Conservation (phyloP, 1,140 invertebrate genomes). For the Monochamus saltuarius region DNA sequence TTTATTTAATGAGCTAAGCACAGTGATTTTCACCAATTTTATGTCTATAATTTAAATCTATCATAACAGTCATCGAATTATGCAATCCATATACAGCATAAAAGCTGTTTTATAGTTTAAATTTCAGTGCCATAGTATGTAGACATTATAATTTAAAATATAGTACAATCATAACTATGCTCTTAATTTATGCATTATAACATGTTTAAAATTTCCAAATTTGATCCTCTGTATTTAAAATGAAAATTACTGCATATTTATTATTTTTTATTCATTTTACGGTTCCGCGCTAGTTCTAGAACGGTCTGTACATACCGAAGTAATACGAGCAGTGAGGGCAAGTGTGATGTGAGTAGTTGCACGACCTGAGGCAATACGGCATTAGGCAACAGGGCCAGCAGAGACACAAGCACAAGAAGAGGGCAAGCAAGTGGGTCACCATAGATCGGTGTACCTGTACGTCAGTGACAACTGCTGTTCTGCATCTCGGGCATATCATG, state of each 20-base stretch:
- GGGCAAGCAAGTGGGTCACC: slow-evolving; percentile 47
- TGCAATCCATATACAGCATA: too few relatives aligned
- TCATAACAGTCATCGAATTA: too few relatives aligned
- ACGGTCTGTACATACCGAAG: slow-evolving; percentile 52
- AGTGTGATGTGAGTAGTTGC: slow-evolving; percentile 52
- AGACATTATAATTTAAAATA: too few relatives aligned
- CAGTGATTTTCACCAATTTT: too few relatives aligned
- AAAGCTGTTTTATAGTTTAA: too few relatives aligned
- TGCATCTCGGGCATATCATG: slow-evolving; percentile 49
- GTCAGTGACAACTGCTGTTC: slow-evolving; percentile 45
- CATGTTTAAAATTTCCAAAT: neutral
- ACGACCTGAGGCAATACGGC: slow-evolving; percentile 54
- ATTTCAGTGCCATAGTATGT: too few relatives aligned
- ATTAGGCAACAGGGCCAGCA: slow-evolving; percentile 55
- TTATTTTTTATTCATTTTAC: neutral
- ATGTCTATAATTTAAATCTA: too few relatives aligned
- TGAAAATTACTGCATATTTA: neutral
- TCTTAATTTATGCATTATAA: too few relatives aligned
- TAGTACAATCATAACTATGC: too few relatives aligned
- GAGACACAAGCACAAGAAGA: slow-evolving; percentile 45
- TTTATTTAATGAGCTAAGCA: too few relatives aligned
- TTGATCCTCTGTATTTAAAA: neutral
- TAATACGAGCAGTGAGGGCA: slow-evolving; percentile 52
- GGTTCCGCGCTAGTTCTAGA: slow-evolving; percentile 29
- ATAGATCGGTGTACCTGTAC: slow-evolving; percentile 42